A percentile compares a stretch with the other conserved stretches of the same genome.
These are phyloP conservation scores for Lethenteron reissneri DNA, from an alignment of 2,113 vertebrate species.

Conservation along the genomic window DNA sequence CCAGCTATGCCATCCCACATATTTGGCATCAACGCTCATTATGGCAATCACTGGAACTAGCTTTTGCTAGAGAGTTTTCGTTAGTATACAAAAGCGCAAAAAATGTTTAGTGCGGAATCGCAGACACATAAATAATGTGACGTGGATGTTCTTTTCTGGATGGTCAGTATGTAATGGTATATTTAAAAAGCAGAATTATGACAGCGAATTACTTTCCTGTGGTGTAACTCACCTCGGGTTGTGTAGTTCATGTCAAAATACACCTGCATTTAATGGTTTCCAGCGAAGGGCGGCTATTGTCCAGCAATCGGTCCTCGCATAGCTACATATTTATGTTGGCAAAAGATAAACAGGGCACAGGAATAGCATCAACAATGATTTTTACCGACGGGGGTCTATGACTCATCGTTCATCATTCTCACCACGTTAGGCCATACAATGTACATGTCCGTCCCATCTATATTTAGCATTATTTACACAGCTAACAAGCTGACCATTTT, in stretches of 20 bases:
- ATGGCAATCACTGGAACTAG: neutral
- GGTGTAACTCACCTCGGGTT: constrained; percentile 34
- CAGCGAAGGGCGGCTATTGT: constrained; percentile 39
- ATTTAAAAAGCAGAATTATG: constrained; percentile 9
- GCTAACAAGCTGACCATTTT: no score
- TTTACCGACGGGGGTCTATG: no score
- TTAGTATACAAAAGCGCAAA: neutral
- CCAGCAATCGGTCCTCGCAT: constrained; percentile 41
- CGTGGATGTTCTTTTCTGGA: neutral
- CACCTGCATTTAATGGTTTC: constrained; percentile 86
- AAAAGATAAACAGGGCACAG: neutral
- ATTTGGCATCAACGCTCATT: no score
- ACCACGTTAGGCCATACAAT: no score
- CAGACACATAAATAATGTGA: neutral
- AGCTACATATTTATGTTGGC: constrained; percentile 22
- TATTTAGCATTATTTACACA: no score
- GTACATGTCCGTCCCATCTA: no score
- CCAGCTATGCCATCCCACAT: no score
- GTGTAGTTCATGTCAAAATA: constrained; percentile 67
- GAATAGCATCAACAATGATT: no score
- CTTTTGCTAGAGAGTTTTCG: neutral
- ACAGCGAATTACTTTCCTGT: constrained; percentile 1
- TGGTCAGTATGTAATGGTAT: neutral
- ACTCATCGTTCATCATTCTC: no score
- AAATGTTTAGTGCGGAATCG: neutral